These are phyloP conservation scores for Eledona agricola DNA, from an alignment of 2,888 invertebrate genomes.

Conservation along the genomic window DNA sequence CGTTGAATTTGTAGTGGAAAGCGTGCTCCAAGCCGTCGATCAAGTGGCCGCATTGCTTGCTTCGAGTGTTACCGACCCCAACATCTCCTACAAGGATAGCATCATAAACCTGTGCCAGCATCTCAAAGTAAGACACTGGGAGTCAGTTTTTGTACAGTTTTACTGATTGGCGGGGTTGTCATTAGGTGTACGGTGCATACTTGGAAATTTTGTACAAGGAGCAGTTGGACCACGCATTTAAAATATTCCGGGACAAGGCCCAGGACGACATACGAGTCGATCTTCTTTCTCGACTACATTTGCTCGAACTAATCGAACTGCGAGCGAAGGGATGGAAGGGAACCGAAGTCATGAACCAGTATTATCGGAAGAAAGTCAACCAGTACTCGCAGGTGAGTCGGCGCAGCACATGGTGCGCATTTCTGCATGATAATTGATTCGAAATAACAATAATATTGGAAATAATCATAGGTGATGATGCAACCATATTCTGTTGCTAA, in stretches of 20 bases:
- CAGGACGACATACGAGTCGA: constrained; percentile 89
- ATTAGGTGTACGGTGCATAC: constrained; percentile 73
- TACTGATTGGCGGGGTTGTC: constrained; percentile 4
- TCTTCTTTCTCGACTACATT: constrained; percentile 83
- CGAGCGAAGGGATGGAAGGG: constrained; percentile 92
- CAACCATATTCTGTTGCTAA: too few species aligned
- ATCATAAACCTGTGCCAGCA: constrained; percentile 82
- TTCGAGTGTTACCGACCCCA: constrained; percentile 76
- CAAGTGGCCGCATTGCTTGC: constrained; percentile 80
- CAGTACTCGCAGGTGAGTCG: constrained; percentile 54
- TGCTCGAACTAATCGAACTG: constrained; percentile 92
- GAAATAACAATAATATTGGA: too few species aligned
- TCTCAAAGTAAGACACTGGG: constrained; percentile 70
- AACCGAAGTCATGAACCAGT: constrained; percentile 83
- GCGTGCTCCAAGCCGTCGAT: constrained; percentile 83
- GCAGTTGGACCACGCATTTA: constrained; percentile 84
- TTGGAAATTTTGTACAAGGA: constrained; percentile 85
- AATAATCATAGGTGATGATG: too few species aligned
- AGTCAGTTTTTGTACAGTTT: neutral
- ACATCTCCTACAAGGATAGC: constrained; percentile 71
- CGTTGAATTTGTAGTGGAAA: constrained; percentile 72
- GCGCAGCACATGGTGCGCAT: neutral
- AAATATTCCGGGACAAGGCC: constrained; percentile 87
- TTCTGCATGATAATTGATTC: too few species aligned
- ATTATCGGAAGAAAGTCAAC: constrained; percentile 73